Conservation (phyloP, 2,113 vertebrate genomes). For the Loxodonta africana region DNA sequence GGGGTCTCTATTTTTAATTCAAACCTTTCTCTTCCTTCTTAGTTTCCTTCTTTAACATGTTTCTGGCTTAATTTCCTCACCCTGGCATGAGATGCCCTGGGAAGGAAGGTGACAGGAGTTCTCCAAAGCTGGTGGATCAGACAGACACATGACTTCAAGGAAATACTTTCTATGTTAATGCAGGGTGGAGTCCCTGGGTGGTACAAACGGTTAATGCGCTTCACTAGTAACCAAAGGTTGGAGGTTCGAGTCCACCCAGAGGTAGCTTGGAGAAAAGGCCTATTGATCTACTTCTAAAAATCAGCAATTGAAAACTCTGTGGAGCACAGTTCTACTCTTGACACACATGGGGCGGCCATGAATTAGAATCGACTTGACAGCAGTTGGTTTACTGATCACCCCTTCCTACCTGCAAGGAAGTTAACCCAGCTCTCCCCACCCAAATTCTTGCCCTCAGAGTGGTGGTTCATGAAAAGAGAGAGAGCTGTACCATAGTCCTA, state of each 20-base stretch:
- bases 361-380: neutral
- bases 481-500: neutral
- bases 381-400: neutral
- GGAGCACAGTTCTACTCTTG: neutral
- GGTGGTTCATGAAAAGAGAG: neutral
- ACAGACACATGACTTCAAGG: neutral
- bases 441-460: neutral
- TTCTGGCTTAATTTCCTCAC: neutral
- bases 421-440: neutral
- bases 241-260: neutral
- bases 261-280: neutral
- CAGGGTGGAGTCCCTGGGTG: neutral
- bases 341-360: neutral
- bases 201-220: neutral
- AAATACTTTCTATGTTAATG: neutral
- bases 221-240: neutral
- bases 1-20: constrained; percentile 1
- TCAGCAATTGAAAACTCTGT: neutral
- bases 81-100: neutral
- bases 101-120: neutral
- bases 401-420: neutral
- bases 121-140: neutral
- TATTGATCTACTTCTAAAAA: neutral
- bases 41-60: neutral
- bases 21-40: neutral